Evolutionary conservation across 1,140 invertebrate species (phyloP).

Genomic region (Drosophila ogumai): DNA sequence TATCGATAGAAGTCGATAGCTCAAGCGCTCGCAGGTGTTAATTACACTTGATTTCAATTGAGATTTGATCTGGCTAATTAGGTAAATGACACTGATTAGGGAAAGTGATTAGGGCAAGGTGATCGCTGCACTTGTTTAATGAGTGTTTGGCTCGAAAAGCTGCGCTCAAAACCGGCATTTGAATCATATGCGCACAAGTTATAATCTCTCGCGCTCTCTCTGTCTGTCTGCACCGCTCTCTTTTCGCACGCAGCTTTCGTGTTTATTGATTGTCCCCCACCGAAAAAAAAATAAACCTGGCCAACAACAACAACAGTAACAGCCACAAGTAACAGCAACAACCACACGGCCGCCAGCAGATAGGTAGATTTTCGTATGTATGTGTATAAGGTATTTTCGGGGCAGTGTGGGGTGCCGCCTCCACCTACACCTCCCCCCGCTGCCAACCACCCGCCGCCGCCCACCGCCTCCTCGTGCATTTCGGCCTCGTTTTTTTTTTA

Average conservation of each 20-base stretch:
- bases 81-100: slow-evolving; percentile 39
- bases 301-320: slow-evolving; percentile 56
- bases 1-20: slow-evolving; percentile 44
- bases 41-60: slow-evolving; percentile 10
- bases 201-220: not conserved
- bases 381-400: slow-evolving; percentile 64
- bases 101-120: slow-evolving; percentile 24
- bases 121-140: slow-evolving; percentile 31
- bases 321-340: slow-evolving; percentile 21
- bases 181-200: slow-evolving; percentile 45
- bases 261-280: slow-evolving; percentile 74
- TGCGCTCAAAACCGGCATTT: slow-evolving; percentile 65
- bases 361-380: slow-evolving; percentile 80
- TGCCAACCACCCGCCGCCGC: slow-evolving; percentile 21
- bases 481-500: slow-evolving; percentile 79
- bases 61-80: slow-evolving; percentile 23
- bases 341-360: slow-evolving; percentile 37
- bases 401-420: slow-evolving; percentile 32
- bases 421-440: slow-evolving; percentile 43
- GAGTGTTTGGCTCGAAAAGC: slow-evolving; percentile 10
- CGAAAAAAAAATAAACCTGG: slow-evolving; percentile 46
- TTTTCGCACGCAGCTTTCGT: slow-evolving; percentile 49
- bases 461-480: slow-evolving; percentile 63
- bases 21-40: slow-evolving; percentile 1
- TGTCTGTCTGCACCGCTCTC: not conserved